phyloP scores from a whole-genome alignment of 1,140 invertebrate genomes.

The Saccostrea glomerata region DNA sequence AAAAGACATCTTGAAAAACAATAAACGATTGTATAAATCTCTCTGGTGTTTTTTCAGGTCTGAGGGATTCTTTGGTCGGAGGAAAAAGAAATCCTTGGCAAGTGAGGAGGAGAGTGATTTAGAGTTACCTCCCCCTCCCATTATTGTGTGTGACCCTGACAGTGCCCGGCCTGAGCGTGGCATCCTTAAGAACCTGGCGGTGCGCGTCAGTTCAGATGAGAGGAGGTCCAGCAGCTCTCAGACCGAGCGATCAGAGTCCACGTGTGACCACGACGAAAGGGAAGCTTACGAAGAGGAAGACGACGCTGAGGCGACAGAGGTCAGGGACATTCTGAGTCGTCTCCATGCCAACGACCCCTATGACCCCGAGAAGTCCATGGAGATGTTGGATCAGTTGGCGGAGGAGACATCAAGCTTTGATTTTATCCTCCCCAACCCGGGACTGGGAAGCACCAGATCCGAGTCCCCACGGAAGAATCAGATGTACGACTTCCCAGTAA shows the following conservation, averaged over 20 bases:
- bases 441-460: slow-evolving; percentile 45
- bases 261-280: slow-evolving; percentile 66
- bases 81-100: slow-evolving; percentile 60
- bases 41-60: slow-evolving; percentile 49
- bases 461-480: slow-evolving; percentile 56
- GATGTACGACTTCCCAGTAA: slow-evolving; percentile 57
- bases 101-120: slow-evolving; percentile 75
- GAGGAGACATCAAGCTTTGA: slow-evolving; percentile 75
- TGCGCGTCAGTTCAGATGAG: slow-evolving; percentile 55
- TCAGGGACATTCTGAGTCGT: slow-evolving; percentile 71
- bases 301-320: slow-evolving; percentile 72
- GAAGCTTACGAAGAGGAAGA: slow-evolving; percentile 72
- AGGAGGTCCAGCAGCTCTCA: slow-evolving; percentile 65
- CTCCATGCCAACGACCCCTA: slow-evolving; percentile 46
- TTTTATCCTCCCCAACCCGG: slow-evolving; percentile 71
- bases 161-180: slow-evolving; percentile 73
- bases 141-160: slow-evolving; percentile 73
- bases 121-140: slow-evolving; percentile 72
- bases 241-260: slow-evolving; percentile 60
- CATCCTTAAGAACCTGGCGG: slow-evolving; percentile 70
- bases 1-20: too few species aligned
- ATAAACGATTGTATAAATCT: too few species aligned
- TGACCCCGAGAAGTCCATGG: slow-evolving; percentile 65
- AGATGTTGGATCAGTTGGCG: slow-evolving; percentile 71
- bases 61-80: slow-evolving; percentile 60